Percentiles rank a stretch among this genome's conserved stretches.
Evolutionary conservation across 2,888 invertebrate genomes (phyloP).

Genomic region (Arrhopalites spinosus): DNA sequence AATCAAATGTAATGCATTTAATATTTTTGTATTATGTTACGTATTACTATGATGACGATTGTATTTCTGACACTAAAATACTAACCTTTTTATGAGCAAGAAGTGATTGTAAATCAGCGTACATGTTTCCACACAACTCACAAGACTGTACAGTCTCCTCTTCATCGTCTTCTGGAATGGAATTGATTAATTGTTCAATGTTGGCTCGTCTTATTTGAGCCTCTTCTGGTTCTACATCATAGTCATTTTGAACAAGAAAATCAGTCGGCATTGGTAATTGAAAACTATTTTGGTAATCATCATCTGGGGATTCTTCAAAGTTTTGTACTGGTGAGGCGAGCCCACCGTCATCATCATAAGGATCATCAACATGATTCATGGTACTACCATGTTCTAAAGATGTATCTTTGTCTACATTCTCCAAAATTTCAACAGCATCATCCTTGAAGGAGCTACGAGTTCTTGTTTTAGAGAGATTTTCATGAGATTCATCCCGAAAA

Average conservation of each 20-base stretch:
- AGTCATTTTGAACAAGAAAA: conserved; percentile 25
- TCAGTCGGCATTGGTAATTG: background rate
- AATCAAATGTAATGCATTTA: no score
- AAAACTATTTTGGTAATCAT: background rate
- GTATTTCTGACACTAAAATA: background rate
- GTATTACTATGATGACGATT: background rate
- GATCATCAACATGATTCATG: background rate
- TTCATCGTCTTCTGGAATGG: conserved; percentile 28
- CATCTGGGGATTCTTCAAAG: background rate
- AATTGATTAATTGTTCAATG: conserved; percentile 28
- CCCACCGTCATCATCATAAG: background rate
- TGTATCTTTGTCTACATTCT: background rate
- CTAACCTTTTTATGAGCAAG: conserved; percentile 23
- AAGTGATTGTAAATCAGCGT: conserved; percentile 20
- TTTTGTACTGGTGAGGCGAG: background rate
- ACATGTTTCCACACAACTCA: conserved; percentile 14
- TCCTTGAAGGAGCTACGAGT: background rate
- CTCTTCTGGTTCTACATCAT: conserved; percentile 29
- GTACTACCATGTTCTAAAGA: background rate
- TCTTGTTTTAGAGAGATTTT: background rate
- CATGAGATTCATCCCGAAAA: background rate
- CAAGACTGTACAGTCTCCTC: conserved; percentile 7
- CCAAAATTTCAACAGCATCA: background rate
- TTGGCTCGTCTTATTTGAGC: conserved; percentile 20
- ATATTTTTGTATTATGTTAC: background rate